Conservation (phyloP, 2,797 vertebrate genomes). For the Enteromius afrohamiltoni region DNA sequence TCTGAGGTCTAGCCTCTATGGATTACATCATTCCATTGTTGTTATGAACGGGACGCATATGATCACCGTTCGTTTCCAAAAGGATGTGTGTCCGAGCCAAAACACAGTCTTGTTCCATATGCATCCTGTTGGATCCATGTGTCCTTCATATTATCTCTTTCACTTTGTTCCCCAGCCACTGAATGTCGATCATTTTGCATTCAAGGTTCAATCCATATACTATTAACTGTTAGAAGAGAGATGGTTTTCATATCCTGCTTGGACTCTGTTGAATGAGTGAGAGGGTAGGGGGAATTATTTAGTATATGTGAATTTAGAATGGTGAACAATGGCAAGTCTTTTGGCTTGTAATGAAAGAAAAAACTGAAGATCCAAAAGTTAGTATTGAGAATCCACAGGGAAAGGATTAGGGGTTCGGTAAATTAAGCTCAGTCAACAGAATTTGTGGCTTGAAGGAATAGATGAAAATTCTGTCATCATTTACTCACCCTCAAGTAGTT, state of each 20-base stretch:
- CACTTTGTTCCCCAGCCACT: conserved; percentile 78
- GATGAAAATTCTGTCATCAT: too few relatives aligned
- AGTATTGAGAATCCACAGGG: background rate
- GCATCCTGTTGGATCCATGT: conserved; percentile 77
- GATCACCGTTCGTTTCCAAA: conserved; percentile 65
- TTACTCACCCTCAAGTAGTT: too few relatives aligned
- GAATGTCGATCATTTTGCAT: conserved; percentile 59
- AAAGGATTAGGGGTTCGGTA: background rate
- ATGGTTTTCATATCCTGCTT: conserved; percentile 52
- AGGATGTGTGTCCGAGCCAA: conserved; percentile 67
- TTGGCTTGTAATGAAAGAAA: conserved; percentile 23
- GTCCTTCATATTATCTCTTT: conserved; percentile 63
- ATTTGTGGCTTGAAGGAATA: background rate
- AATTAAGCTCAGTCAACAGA: background rate
- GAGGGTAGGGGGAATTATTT: conserved; percentile 12
- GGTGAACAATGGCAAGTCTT: conserved; percentile 12
- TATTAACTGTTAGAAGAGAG: conserved; percentile 46
- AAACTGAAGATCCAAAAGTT: background rate
- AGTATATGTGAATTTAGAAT: conserved; percentile 19
- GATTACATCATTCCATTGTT: conserved; percentile 57
- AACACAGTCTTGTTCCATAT: conserved; percentile 69
- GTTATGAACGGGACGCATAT: conserved; percentile 50
- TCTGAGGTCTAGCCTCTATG: conserved; percentile 17
- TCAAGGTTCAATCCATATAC: conserved; percentile 58
- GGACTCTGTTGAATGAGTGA: conserved; percentile 43